Percentiles rank a stretch among this genome's conserved stretches.
Conservation (phyloP, 2,113 vertebrate genomes). For the Carassius carassius region DNA sequence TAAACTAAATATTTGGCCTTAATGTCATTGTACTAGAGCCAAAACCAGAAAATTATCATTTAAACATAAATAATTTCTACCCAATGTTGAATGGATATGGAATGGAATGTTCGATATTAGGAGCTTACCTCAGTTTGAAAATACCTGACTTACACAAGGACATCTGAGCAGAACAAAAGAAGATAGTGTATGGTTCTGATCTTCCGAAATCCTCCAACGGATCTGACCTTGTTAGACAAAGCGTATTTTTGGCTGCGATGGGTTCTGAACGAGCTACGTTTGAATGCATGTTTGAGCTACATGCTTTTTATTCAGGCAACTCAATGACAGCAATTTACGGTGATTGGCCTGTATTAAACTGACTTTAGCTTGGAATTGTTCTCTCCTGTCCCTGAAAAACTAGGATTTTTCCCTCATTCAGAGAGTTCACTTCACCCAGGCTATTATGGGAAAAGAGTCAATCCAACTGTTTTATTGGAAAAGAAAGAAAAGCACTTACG, state of each 20-base stretch:
- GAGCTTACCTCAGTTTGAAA: not conserved
- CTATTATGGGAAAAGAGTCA: slow-evolving; percentile 25
- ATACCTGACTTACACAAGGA: not conserved
- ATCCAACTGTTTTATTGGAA: slow-evolving; percentile 4
- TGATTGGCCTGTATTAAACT: slow-evolving; percentile 11
- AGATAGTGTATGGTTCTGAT: not conserved
- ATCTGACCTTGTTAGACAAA: not conserved
- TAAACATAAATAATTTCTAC: not conserved
- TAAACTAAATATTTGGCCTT: too few species aligned
- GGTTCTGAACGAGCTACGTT: not conserved
- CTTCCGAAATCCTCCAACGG: not conserved
- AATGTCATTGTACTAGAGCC: too few species aligned
- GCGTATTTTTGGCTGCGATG: not conserved
- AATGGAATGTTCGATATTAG: not conserved
- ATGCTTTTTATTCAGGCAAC: slow-evolving; percentile 9
- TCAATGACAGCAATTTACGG: slow-evolving; percentile 16
- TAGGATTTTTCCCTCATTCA: not conserved
- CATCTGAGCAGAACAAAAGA: not conserved
- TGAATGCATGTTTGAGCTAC: not conserved
- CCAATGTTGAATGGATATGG: not conserved
- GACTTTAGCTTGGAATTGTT: slow-evolving; percentile 11
- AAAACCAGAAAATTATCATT: not conserved
- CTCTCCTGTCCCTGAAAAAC: slow-evolving; percentile 12
- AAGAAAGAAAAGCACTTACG: not conserved
- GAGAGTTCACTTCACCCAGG: not conserved